Conservation (phyloP, 2,797 vertebrate genomes). For the Manis javanica region DNA sequence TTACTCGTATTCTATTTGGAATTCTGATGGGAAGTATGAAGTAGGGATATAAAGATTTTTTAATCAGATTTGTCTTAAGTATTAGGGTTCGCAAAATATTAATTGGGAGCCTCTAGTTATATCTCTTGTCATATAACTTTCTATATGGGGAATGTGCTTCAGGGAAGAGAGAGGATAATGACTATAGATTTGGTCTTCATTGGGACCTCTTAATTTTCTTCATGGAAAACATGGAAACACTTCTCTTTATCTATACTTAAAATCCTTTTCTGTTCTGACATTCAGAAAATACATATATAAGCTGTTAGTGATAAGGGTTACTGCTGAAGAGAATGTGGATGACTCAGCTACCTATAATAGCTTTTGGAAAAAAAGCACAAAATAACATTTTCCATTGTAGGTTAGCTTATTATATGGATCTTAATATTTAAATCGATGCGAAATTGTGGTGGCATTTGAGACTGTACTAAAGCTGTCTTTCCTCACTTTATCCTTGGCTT, state of each 20-base stretch:
- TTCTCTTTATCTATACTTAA: not conserved
- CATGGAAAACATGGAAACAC: not conserved
- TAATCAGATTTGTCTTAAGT: not conserved
- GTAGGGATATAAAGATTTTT: not conserved
- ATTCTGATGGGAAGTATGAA: constrained; percentile 16
- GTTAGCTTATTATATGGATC: not conserved
- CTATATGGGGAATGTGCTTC: not conserved
- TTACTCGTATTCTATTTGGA: constrained; percentile 8
- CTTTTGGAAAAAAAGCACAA: not conserved
- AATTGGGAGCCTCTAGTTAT: not conserved
- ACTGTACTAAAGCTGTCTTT: not conserved
- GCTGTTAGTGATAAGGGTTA: not conserved
- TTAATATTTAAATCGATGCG: constrained; percentile 10
- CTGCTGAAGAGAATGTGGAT: not conserved
- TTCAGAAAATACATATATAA: not conserved
- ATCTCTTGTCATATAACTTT: not conserved
- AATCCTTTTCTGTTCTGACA: not conserved
- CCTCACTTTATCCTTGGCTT: not conserved
- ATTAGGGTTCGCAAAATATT: constrained; percentile 3
- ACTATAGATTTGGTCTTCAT: not conserved
- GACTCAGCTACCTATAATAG: not conserved
- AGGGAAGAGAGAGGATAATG: not conserved
- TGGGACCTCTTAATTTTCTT: not conserved
- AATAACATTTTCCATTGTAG: not conserved
- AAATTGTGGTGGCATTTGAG: not conserved